Evolutionary conservation across 2,113 vertebrate genomes (phyloP).

Genomic region (Ovis canadensis): DNA sequence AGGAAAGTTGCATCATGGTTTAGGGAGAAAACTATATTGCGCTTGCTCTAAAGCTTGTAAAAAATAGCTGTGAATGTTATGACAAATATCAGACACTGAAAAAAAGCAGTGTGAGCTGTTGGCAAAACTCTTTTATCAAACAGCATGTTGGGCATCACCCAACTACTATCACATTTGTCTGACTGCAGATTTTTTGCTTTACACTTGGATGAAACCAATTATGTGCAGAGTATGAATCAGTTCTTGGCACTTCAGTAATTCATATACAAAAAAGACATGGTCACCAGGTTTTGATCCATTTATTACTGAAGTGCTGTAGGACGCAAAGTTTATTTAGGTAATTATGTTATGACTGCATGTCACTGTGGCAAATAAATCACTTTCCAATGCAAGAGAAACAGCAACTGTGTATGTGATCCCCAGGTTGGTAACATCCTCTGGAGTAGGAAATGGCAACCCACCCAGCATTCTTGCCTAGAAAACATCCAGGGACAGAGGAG

Average conservation of each 20-base stretch:
- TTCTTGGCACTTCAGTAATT: not conserved
- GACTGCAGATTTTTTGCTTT: constrained; percentile 22
- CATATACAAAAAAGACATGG: not conserved
- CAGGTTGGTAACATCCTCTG: not conserved
- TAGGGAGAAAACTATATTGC: not conserved
- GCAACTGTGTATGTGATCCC: not conserved
- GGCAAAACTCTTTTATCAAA: constrained; percentile 51
- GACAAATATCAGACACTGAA: constrained; percentile 41
- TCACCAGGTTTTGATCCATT: not conserved
- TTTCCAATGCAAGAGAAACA: not conserved
- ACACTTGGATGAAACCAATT: constrained; percentile 46
- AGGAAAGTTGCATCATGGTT: not conserved
- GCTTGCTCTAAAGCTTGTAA: constrained; percentile 3
- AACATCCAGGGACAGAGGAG: not conserved
- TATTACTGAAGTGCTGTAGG: not conserved
- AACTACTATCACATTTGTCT: constrained; percentile 45
- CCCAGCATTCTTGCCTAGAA: not conserved
- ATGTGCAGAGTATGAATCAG: constrained; percentile 21
- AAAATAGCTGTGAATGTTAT: constrained; percentile 46
- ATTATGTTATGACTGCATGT: not conserved
- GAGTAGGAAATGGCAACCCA: not conserved
- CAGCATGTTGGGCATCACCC: constrained; percentile 18
- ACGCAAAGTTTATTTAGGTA: not conserved
- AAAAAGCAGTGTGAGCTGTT: constrained; percentile 48
- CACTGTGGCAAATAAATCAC: not conserved